Base-by-base conservation (phyloP, 2,888 invertebrate genomes). In the Gasteruption jaculator region DNA sequence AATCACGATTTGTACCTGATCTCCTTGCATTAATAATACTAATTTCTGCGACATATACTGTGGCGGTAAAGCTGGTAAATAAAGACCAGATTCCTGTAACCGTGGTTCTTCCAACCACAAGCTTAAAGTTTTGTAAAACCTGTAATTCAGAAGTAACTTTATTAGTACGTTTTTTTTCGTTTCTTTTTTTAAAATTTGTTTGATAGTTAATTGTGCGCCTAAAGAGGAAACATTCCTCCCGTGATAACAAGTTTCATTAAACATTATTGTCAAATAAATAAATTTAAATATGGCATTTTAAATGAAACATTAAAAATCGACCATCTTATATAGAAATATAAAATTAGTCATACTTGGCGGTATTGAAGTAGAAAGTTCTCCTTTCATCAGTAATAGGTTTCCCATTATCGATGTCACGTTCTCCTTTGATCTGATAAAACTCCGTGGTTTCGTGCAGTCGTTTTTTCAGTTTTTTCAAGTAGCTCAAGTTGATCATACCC, bases 81-180 rank as follows among this genome's bases (percentile, higher is more conserved):
- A 79, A 14, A 85, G 65, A 32, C 77, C 76, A 1, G 78, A 71
- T 57, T 83, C 83, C 61, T 86, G 86, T 2, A 90, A 72, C 43
- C 81, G 73, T 0, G 84, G 82, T 58, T 90, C 90, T 61, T 89
- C 86, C 41, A 90, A 67, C 91, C 91, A 91, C 12, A 87, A 68
- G 1, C 74, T 73, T 56, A 81, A 81, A 2, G 85, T 81, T 57
- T 76, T 76, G 61, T 80, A 81, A 38, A 83, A 69, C 54, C 80
- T 81, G 46, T 14, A 60, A 30, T 30, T 3, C 36, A 33, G 56
- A 21, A 36, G 30, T 21, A 12, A 30, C 21, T 10, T 26, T 10
- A n/a, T n/a, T n/a, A n/a, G n/a, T n/a, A n/a, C n/a, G n/a, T n/a
- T n/a, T n/a, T n/a, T n/a, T n/a, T n/a, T n/a, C n/a, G n/a, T n/a